phyloP scores from a whole-genome alignment of 2,797 vertebrate species.

The Acanthurus lineatus region DNA sequence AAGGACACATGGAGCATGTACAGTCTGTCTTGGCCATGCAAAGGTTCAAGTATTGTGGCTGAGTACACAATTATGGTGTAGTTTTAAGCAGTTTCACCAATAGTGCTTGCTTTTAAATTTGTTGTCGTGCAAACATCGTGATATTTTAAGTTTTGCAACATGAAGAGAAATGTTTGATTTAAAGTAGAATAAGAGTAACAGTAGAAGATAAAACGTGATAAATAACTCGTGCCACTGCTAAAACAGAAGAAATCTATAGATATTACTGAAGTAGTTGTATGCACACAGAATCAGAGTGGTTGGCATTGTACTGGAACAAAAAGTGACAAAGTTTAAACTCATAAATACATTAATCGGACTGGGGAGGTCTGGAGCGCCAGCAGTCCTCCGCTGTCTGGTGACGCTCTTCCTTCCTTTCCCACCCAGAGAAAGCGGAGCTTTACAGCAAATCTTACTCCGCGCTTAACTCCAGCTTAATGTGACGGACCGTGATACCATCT shows the following conservation, averaged over 20 bases:
- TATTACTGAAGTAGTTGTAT: no score
- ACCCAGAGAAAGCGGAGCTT: slow-evolving; percentile 76
- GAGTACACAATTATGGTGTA: not conserved
- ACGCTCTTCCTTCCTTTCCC: slow-evolving; percentile 90
- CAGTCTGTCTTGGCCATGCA: not conserved
- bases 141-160: not conserved
- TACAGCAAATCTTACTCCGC: slow-evolving; percentile 44
- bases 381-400: slow-evolving; percentile 76
- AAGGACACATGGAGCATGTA: not conserved
- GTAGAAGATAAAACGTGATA: not conserved
- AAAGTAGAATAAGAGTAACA: not conserved
- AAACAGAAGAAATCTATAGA: no score
- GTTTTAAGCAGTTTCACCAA: not conserved
- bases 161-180: not conserved
- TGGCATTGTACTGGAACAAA: slow-evolving; percentile 9
- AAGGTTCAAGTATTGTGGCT: not conserved
- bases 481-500: slow-evolving; percentile 27
- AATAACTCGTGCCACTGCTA: no score
- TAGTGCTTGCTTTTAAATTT: not conserved
- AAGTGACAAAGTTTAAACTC: slow-evolving; percentile 48
- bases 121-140: not conserved
- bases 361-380: slow-evolving; percentile 73
- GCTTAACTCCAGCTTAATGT: slow-evolving; percentile 10
- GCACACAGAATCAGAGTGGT: not conserved
- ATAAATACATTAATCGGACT: slow-evolving; percentile 47